These are phyloP conservation scores for Orthonyx spaldingii DNA, from an alignment of 2,113 vertebrate genomes.

Conservation along the genomic window DNA sequence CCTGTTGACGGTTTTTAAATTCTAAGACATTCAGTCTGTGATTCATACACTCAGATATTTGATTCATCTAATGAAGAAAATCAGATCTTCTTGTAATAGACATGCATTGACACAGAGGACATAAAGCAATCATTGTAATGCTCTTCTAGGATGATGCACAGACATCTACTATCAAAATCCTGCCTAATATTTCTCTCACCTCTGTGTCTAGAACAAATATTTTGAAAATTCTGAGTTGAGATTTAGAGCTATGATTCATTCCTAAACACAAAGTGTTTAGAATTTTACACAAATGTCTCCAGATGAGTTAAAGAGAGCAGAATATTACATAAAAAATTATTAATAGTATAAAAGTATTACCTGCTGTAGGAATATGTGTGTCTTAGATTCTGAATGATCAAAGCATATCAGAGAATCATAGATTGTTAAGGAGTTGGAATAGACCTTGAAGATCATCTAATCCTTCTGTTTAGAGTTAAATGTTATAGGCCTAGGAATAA, in stretches of 20 bases:
- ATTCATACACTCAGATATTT: background rate
- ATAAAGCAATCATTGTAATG: background rate
- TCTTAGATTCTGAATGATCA: background rate
- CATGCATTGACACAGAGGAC: background rate
- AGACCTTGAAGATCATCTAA: background rate
- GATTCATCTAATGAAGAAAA: background rate
- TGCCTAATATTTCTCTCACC: background rate
- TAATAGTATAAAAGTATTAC: background rate
- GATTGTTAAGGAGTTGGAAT: background rate
- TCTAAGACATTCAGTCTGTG: background rate
- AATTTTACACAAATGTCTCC: background rate
- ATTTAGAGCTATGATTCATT: background rate
- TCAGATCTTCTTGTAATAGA: background rate
- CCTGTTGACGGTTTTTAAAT: background rate
- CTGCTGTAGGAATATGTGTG: background rate
- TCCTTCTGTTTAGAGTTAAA: background rate
- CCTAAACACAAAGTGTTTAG: background rate
- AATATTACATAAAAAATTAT: background rate
- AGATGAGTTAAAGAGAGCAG: background rate
- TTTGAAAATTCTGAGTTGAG: background rate
- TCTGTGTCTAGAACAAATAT: background rate
- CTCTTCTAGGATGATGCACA: background rate
- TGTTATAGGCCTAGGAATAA: background rate
- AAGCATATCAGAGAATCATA: background rate
- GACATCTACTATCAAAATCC: background rate